Evolutionary conservation across 2,113 vertebrate species (phyloP), one percentile per base, ranked within the genome.

Genomic region (Heterotis niloticus): DNA sequence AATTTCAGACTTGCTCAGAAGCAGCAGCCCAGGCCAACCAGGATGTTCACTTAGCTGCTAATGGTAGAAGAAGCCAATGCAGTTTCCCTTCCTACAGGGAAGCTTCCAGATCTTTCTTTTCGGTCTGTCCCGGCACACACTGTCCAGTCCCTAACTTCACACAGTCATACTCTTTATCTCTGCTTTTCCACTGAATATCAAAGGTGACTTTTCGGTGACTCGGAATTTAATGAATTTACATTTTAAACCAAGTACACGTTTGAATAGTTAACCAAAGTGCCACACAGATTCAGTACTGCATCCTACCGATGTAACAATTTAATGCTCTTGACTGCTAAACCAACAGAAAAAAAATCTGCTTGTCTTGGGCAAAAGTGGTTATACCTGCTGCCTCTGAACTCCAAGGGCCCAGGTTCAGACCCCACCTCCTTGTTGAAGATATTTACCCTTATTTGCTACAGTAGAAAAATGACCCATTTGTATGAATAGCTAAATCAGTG

Each of bases 291-390:
- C 71, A 73, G 34, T 72, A 54, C 56, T 18, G 23, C 12, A 23
- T n/a, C 71, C 56, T 52, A 56, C 34, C 18, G n/a, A 34, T 57
- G 17, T 14, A 24, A 51, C 20, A 26, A 23, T 12, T 56, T 23
- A 44, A 20, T 13, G 71, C 71, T 59, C n/a, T 54, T 34, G 44
- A 51, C 12, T n/a, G n/a, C 5, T 65, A 59, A 24, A 74, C 12
- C 20, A 74, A 56, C 54, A 57, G 71, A 52, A 74, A 74, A 20
- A 74, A 57, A 74, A 17, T 74, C 23, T 24, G 56, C 71, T 17
- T 7, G 34, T 44, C 3, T 44, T 7, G 34, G 7, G 34, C 34
- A 44, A 44, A 4, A 44, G 34, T 44, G 34, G 34, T 44, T 44
- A 44, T 44, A 44, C 34, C 34, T 44, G 34, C 34, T 44, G 34